These are phyloP conservation scores for Nylanderia fulva DNA, from an alignment of 1,140 invertebrate genomes.

Conservation along the genomic window DNA sequence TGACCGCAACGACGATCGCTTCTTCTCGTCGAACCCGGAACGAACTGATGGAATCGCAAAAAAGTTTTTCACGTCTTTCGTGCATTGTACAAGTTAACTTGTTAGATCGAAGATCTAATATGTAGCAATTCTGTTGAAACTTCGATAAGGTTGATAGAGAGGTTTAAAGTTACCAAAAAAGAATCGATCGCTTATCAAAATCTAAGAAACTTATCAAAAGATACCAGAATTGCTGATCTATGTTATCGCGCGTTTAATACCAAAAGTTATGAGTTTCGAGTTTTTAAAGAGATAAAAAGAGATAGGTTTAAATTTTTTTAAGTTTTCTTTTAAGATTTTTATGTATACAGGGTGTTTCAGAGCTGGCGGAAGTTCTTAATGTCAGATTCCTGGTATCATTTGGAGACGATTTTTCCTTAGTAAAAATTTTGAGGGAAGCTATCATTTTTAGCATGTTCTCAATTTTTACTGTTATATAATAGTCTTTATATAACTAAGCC, in stretches of 20 bases:
- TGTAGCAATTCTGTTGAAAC: neutral
- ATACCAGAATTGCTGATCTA: neutral
- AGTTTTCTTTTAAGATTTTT: neutral
- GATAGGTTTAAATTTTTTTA: too few relatives aligned
- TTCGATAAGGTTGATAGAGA: neutral
- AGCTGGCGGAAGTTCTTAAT: too few relatives aligned
- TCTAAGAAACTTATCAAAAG: constrained; percentile 14
- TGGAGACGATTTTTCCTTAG: too few relatives aligned
- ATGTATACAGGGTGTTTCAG: too few relatives aligned
- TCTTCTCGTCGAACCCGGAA: constrained; percentile 68
- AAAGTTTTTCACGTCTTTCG: constrained; percentile 30
- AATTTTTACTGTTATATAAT: too few relatives aligned
- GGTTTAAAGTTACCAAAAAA: neutral
- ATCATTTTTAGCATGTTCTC: too few relatives aligned
- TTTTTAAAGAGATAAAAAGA: too few relatives aligned
- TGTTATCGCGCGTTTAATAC: neutral
- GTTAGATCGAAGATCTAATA: neutral
- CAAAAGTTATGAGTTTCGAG: neutral
- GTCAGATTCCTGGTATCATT: too few relatives aligned
- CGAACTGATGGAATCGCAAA: constrained; percentile 53
- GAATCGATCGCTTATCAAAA: neutral
- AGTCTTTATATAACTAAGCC: too few relatives aligned
- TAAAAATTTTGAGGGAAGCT: too few relatives aligned
- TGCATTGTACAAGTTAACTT: neutral
- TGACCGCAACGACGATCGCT: constrained; percentile 74